phyloP scores from a whole-genome alignment of 2,113 vertebrate species.

The Anseranas semipalmata region DNA sequence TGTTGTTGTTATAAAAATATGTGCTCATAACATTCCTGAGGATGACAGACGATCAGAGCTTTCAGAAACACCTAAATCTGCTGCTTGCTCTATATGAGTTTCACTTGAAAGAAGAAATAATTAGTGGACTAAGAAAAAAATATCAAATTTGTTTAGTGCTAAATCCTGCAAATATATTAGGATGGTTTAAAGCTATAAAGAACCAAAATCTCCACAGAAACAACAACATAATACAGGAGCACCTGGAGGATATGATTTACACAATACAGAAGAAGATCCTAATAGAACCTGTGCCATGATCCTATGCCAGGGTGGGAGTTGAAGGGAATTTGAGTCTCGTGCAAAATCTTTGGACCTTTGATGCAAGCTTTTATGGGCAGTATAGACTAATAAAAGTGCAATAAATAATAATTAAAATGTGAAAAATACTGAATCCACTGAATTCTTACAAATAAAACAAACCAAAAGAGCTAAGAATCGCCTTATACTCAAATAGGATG shows the following conservation, averaged over 20 bases:
- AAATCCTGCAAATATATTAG: not conserved
- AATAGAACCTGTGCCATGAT: rapidly evolving
- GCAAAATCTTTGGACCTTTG: not conserved
- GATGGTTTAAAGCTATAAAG: not conserved
- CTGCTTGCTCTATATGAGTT: not conserved
- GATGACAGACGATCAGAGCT: not conserved
- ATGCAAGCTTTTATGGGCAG: not conserved
- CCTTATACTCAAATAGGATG: rapidly evolving
- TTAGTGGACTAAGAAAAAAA: not conserved
- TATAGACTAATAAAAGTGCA: not conserved
- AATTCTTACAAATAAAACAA: not conserved
- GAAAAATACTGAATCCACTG: not conserved
- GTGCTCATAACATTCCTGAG: not conserved
- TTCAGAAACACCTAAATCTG: not conserved
- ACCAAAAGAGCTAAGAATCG: not conserved
- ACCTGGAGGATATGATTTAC: not conserved
- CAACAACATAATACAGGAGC: not conserved
- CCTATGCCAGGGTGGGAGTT: not conserved
- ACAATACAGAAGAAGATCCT: not conserved
- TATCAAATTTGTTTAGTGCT: not conserved
- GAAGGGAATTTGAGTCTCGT: not conserved
- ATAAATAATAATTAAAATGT: not conserved
- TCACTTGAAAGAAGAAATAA: not conserved
- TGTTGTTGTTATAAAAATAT: not conserved
- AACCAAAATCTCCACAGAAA: not conserved